Percentiles rank a stretch among this genome's conserved stretches.
Evolutionary conservation across 2,113 vertebrate species (phyloP).

Genomic region (Puffinus mauretanicus): DNA sequence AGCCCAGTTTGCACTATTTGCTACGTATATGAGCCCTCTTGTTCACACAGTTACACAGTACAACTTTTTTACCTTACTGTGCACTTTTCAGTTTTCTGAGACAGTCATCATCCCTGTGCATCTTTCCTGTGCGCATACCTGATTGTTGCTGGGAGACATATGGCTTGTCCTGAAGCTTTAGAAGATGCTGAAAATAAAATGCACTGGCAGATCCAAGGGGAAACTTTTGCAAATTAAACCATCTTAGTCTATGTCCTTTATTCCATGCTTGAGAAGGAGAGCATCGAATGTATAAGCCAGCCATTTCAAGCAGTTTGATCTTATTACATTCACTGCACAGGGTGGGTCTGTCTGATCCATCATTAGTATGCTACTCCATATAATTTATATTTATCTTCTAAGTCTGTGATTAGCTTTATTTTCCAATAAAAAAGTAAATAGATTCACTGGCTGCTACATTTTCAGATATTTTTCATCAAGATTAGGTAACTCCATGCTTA

Average conservation of each 20-base stretch:
- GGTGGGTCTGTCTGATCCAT: not conserved
- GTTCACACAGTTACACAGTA: not conserved
- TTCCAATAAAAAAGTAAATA: slow-evolving; percentile 48
- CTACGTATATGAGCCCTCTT: not conserved
- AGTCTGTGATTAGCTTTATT: slow-evolving; percentile 46
- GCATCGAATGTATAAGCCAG: not conserved
- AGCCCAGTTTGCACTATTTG: slow-evolving; percentile 19
- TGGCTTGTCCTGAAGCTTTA: not conserved
- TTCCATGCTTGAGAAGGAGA: not conserved
- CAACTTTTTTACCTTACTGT: not conserved
- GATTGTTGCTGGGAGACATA: not conserved
- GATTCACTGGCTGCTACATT: slow-evolving; percentile 35
- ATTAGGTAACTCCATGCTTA: slow-evolving; percentile 44
- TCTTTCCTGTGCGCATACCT: not conserved
- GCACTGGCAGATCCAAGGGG: not conserved
- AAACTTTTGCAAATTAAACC: not conserved
- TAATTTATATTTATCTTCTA: slow-evolving; percentile 33
- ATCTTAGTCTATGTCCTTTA: not conserved
- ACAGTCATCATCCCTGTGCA: not conserved
- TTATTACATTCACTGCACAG: not conserved
- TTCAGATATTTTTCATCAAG: slow-evolving; percentile 62
- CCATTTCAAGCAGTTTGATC: not conserved
- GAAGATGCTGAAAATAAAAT: not conserved
- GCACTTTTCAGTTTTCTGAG: not conserved
- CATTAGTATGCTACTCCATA: not conserved